These are phyloP conservation scores for Anastrepha obliqua DNA, from an alignment of 1,140 invertebrate species.

Conservation along the genomic window DNA sequence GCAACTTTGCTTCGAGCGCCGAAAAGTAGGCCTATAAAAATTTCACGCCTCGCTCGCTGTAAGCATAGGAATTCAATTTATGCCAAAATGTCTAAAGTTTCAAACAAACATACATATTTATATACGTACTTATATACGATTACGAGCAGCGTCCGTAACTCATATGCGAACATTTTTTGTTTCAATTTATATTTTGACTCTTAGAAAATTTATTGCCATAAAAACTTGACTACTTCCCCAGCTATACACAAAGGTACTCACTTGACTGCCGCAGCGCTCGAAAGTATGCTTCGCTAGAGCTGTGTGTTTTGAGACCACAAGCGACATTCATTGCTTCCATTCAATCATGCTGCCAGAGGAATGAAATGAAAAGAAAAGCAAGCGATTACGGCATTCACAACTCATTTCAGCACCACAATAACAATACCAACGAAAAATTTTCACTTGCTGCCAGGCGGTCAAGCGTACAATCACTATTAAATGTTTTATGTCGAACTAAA, in stretches of 20 bases:
- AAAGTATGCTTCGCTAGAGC: neutral
- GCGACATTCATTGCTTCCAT: neutral
- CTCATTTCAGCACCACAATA: neutral
- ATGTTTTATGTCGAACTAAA: neutral
- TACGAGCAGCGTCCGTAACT: neutral
- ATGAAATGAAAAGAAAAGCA: neutral
- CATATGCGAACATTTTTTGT: neutral
- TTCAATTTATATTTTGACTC: neutral
- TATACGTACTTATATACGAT: neutral
- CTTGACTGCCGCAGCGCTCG: neutral
- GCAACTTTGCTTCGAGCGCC: neutral
- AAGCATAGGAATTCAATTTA: neutral
- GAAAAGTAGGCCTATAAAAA: neutral
- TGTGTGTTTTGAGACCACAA: neutral
- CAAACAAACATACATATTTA: neutral
- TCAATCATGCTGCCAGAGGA: neutral
- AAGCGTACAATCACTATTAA: neutral
- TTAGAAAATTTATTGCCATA: neutral
- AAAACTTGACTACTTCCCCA: neutral
- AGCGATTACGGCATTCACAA: neutral
- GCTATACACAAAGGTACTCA: neutral
- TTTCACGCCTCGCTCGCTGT: neutral
- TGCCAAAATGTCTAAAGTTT: too few species aligned
- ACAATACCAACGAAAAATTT: neutral
- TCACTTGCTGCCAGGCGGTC: neutral